phyloP scores from a whole-genome alignment of 2,888 invertebrate species.

The Deroplatys truncata region DNA sequence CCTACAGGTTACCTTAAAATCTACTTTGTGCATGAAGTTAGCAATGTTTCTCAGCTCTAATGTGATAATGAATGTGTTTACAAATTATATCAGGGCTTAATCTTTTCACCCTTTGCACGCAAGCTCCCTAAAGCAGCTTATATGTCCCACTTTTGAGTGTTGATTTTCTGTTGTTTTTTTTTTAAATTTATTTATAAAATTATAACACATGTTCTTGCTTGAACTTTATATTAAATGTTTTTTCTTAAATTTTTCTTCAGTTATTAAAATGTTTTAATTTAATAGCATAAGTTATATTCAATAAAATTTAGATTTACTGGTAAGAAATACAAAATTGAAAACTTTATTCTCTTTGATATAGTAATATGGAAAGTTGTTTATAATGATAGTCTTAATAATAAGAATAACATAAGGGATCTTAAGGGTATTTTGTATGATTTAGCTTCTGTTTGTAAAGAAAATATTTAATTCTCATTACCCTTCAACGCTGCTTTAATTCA shows the following conservation, averaged over 20 bases:
- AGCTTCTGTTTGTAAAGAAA: neutral
- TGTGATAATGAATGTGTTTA: neutral
- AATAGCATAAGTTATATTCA: no score
- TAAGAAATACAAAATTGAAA: neutral
- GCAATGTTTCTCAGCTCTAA: neutral
- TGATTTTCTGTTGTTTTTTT: neutral
- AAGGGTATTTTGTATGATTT: neutral
- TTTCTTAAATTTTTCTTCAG: neutral
- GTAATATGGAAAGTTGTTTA: neutral
- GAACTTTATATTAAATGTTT: neutral
- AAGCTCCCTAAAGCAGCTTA: neutral
- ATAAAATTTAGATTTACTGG: neutral
- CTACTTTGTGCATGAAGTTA: neutral
- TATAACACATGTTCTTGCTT: neutral
- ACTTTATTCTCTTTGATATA: neutral
- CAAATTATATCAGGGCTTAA: neutral
- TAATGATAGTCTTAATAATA: neutral
- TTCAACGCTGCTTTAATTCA: neutral
- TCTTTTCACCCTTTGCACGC: neutral
- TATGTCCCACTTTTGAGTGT: neutral
- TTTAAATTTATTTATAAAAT: no score
- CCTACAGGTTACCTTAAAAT: neutral
- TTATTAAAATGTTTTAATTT: neutral
- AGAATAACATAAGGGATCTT: neutral
- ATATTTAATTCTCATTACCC: neutral